phyloP scores from a whole-genome alignment of 2,113 vertebrate species.

The Daphoenositta chrysoptera region DNA sequence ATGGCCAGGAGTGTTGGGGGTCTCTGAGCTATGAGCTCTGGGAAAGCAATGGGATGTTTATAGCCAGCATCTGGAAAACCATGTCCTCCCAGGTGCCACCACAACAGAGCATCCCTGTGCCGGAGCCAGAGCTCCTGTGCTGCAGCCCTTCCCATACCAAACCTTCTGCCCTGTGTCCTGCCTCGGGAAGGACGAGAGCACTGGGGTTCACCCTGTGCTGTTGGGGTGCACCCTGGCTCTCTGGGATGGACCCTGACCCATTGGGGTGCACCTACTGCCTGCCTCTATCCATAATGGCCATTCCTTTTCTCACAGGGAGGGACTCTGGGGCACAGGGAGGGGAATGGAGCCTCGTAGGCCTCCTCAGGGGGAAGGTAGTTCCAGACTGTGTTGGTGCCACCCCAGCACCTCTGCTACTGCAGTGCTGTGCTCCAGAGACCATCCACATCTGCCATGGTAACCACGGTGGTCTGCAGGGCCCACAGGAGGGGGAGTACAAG shows the following conservation, averaged over 20 bases:
- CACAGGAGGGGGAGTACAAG: too few species aligned
- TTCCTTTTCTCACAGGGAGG: not conserved
- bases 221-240: not conserved
- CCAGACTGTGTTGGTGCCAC: not conserved
- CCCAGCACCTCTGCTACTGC: not conserved
- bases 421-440: accelerated
- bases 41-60: not conserved
- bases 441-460: accelerated
- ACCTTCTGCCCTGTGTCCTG: not conserved
- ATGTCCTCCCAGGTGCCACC: accelerated
- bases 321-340: not conserved
- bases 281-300: not conserved
- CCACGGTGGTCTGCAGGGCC: accelerated
- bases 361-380: not conserved
- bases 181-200: not conserved
- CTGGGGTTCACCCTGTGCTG: not conserved
- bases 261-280: not conserved
- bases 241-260: not conserved
- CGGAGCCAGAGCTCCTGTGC: not conserved
- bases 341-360: not conserved
- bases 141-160: not conserved
- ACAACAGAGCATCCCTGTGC: not conserved
- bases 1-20: accelerated
- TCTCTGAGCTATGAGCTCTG: not conserved
- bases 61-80: not conserved